Evolutionary conservation across 2,113 vertebrate genomes (phyloP).

Genomic region (Zosterops japonicus): DNA sequence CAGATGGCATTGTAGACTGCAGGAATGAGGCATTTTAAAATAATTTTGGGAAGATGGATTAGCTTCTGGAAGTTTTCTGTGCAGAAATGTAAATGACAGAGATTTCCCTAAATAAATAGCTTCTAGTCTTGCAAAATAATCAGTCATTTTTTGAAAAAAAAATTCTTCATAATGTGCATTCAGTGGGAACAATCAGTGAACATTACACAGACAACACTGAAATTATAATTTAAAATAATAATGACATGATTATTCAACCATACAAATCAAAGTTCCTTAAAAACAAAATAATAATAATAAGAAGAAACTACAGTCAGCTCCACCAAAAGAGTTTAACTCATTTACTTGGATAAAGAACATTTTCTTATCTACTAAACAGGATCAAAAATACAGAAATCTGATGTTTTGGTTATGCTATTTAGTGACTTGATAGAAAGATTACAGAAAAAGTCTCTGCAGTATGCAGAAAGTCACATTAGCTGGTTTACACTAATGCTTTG

Average conservation of each 20-base stretch:
- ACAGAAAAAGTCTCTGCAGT: background rate
- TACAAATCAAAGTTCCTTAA: background rate
- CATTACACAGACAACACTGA: background rate
- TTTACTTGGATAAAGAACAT: background rate
- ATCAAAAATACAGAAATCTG: background rate
- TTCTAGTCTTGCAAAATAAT: background rate
- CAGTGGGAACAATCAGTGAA: background rate
- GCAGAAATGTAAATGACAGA: background rate
- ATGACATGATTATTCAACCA: background rate
- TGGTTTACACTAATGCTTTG: background rate
- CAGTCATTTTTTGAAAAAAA: background rate
- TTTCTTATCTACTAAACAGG: background rate
- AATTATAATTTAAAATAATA: conserved; percentile 1
- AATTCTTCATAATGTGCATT: background rate
- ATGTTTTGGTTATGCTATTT: background rate
- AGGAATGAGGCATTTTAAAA: background rate
- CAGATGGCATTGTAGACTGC: background rate
- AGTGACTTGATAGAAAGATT: background rate
- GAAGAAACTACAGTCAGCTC: background rate
- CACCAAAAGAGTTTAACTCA: background rate
- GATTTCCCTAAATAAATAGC: background rate
- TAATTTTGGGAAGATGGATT: background rate
- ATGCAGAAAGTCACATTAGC: background rate
- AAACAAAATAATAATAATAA: background rate
- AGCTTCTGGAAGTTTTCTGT: background rate